Conservation (phyloP, 2,113 vertebrate genomes). For the Chascanopsetta lugubris region DNA sequence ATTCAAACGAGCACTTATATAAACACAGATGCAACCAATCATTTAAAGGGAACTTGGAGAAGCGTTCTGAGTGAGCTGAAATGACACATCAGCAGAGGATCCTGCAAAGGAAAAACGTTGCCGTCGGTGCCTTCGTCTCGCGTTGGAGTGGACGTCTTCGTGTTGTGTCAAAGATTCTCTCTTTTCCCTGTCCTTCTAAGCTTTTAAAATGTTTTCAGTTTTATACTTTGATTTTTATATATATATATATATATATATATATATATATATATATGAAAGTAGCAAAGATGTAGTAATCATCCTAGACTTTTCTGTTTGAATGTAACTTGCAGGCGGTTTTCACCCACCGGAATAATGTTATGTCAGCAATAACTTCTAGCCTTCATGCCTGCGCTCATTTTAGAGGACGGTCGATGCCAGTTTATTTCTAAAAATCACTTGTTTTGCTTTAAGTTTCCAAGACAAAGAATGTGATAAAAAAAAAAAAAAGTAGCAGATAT, state of each 20-base stretch:
- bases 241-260: too few species aligned
- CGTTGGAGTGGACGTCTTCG: conserved; percentile 23
- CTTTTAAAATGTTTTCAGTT: conserved; percentile 58
- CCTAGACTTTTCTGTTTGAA: conserved; percentile 63
- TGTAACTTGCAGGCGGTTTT: conserved; percentile 60
- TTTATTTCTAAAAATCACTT: conserved; percentile 35
- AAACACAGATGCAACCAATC: conserved; percentile 51
- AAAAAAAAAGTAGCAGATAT: conserved; percentile 74
- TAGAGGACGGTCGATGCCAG: conserved; percentile 15
- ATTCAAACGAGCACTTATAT: conserved; percentile 86
- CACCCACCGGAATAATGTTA: conserved; percentile 32
- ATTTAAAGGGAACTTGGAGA: conserved; percentile 83
- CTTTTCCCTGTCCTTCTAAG: conserved; percentile 56
- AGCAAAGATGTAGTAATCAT: conserved; percentile 68
- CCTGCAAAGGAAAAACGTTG: conserved; percentile 32
- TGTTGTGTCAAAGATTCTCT: conserved; percentile 57
- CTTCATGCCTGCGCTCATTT: conserved; percentile 32
- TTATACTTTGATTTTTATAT: conserved; percentile 39
- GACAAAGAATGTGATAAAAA: conserved; percentile 76
- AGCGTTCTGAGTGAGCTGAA: conserved; percentile 55
- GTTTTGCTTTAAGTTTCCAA: conserved; percentile 52
- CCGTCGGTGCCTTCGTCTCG: conserved; percentile 68
- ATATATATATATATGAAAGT: conserved; percentile 66
- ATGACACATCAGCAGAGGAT: conserved; percentile 34
- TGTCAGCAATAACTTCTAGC: conserved; percentile 37